Percentiles rank a stretch among this genome's conserved stretches.
Evolutionary conservation across 2,797 vertebrate genomes (phyloP).

Genomic region (Halcyon smyrnensis): DNA sequence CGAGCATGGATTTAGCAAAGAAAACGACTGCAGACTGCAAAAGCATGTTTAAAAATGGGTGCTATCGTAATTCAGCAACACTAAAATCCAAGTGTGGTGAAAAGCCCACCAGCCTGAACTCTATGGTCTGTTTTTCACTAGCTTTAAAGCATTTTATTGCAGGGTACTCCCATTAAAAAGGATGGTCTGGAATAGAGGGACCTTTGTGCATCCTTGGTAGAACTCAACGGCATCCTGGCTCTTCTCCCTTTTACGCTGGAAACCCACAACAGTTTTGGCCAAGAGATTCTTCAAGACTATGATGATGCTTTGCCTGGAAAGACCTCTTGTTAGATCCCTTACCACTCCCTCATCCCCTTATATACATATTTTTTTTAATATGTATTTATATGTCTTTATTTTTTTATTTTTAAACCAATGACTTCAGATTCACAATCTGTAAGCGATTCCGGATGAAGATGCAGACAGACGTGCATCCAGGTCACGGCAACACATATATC

Average conservation of each 20-base stretch:
- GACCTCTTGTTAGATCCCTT: neutral
- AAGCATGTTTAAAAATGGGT: neutral
- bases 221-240: neutral
- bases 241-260: neutral
- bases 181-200: neutral
- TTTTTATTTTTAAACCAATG: neutral
- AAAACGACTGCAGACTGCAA: neutral
- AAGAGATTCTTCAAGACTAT: neutral
- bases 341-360: neutral
- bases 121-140: neutral
- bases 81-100: neutral
- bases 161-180: neutral
- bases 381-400: no score
- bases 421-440: neutral
- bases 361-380: no score
- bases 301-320: neutral
- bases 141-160: neutral
- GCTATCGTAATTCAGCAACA: neutral
- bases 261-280: neutral
- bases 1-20: neutral
- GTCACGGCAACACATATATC: rapidly evolving
- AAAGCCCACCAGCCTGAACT: neutral
- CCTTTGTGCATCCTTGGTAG: neutral
- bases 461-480: neutral
- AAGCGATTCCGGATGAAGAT: neutral